Percentiles rank a stretch among this genome's conserved stretches.
Evolutionary conservation across 1,140 invertebrate species (phyloP).

Genomic region (Trigoniulus corallinus): DNA sequence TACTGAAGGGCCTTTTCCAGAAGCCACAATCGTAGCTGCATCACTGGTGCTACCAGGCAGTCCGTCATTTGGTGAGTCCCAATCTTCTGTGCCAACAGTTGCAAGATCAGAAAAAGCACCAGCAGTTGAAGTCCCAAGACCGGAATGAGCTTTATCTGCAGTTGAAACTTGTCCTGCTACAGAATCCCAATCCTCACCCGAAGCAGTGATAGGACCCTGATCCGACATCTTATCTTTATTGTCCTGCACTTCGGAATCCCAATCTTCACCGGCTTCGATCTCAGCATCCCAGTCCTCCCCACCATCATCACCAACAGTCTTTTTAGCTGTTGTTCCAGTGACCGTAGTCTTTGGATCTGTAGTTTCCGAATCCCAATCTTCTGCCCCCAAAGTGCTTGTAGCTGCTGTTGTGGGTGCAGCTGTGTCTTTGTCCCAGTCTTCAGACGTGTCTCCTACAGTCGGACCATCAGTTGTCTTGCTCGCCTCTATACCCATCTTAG

Average conservation of each 20-base stretch:
- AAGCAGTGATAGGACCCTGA: constrained; percentile 34
- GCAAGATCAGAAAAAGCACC: not conserved
- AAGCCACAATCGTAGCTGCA: constrained; percentile 12
- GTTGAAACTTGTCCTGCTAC: not conserved
- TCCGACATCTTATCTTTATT: constrained; percentile 11
- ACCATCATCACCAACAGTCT: not conserved
- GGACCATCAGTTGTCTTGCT: not conserved
- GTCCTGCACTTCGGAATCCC: not conserved
- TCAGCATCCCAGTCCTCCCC: not conserved
- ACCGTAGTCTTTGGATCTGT: not conserved
- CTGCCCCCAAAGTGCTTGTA: not conserved
- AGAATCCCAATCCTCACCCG: constrained; percentile 16
- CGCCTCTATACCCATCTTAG: not conserved
- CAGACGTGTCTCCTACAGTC: not conserved
- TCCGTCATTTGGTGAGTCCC: constrained; percentile 4
- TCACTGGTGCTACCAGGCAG: constrained; percentile 8
- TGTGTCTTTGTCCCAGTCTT: not conserved
- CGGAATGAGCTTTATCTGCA: not conserved
- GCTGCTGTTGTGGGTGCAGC: not conserved
- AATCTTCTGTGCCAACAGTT: too few species aligned
- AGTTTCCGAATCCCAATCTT: constrained; percentile 1
- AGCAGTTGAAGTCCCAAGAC: not conserved
- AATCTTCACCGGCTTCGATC: constrained; percentile 6
- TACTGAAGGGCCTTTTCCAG: constrained; percentile 10
- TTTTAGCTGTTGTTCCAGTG: not conserved